phyloP scores from a whole-genome alignment of 2,888 invertebrate genomes.

The Icerya purchasi region DNA sequence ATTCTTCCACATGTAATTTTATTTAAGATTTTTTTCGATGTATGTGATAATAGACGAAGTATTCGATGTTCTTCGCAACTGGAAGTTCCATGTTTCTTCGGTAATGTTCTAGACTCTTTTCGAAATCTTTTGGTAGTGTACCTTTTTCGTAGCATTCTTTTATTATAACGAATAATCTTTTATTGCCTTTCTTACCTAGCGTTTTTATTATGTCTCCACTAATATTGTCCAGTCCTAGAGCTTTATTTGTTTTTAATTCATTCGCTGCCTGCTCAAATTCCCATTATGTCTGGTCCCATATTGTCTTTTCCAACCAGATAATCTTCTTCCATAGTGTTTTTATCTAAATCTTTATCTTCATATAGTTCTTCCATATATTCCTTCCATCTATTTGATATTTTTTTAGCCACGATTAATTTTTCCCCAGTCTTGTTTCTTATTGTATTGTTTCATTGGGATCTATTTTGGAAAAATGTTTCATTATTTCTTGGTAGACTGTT shows the following conservation, averaged over 20 bases:
- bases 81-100: not conserved
- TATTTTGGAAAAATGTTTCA: not conserved
- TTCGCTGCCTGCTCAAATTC: not conserved
- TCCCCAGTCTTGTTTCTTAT: not conserved
- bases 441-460: not conserved
- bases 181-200: not conserved
- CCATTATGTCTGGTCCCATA: not conserved
- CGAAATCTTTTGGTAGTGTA: not conserved
- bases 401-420: not conserved
- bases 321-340: not conserved
- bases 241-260: not conserved
- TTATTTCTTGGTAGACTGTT: not conserved
- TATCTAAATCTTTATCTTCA: not conserved
- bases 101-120: too few species aligned
- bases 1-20: not conserved
- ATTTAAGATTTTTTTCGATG: not conserved
- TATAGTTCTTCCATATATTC: not conserved
- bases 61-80: not conserved
- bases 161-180: not conserved
- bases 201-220: not conserved
- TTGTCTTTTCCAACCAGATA: not conserved
- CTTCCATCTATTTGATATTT: not conserved
- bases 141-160: not conserved
- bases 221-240: not conserved
- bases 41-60: not conserved